Conservation (phyloP, 2,113 vertebrate species). For the Cephalopholis sonnerati region DNA sequence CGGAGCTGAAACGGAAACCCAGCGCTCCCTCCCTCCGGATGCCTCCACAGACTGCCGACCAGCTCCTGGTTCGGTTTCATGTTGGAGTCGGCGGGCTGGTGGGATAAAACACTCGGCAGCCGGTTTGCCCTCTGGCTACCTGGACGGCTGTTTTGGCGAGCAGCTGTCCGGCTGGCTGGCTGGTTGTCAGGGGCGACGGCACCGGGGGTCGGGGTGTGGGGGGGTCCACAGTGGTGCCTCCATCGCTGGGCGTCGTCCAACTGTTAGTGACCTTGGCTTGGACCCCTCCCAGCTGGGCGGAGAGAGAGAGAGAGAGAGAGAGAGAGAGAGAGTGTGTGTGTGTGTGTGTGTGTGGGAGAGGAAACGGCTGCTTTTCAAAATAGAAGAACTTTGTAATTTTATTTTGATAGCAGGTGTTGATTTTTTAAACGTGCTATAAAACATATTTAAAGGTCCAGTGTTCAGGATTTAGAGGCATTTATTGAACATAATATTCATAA, state of each 20-base stretch:
- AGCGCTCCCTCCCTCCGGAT: slow-evolving; percentile 23
- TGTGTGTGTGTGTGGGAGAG: neutral
- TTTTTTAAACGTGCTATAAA: too few species aligned
- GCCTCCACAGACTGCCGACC: slow-evolving; percentile 37
- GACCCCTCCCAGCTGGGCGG: slow-evolving; percentile 75
- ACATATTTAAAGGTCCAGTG: too few species aligned
- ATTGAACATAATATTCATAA: too few species aligned
- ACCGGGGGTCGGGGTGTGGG: neutral
- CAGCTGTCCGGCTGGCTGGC: slow-evolving; percentile 40
- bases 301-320: slow-evolving; percentile 23
- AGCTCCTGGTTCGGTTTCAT: neutral
- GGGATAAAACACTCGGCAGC: slow-evolving; percentile 15
- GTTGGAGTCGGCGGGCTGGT: neutral
- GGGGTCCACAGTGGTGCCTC: slow-evolving; percentile 43
- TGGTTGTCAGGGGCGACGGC: slow-evolving; percentile 67
- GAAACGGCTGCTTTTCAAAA: slow-evolving; percentile 6
- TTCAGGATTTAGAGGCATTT: too few species aligned
- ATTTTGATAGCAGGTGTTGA: too few species aligned
- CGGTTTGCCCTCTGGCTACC: slow-evolving; percentile 59
- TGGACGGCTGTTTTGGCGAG: slow-evolving; percentile 50
- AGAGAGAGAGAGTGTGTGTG: neutral
- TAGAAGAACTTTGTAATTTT: too few species aligned
- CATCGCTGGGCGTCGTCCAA: slow-evolving; percentile 76
- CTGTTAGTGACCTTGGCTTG: slow-evolving; percentile 81
- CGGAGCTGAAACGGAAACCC: slow-evolving; percentile 13